These are phyloP conservation scores for Gila orcuttii DNA, from an alignment of 2,113 vertebrate genomes.

Conservation along the genomic window DNA sequence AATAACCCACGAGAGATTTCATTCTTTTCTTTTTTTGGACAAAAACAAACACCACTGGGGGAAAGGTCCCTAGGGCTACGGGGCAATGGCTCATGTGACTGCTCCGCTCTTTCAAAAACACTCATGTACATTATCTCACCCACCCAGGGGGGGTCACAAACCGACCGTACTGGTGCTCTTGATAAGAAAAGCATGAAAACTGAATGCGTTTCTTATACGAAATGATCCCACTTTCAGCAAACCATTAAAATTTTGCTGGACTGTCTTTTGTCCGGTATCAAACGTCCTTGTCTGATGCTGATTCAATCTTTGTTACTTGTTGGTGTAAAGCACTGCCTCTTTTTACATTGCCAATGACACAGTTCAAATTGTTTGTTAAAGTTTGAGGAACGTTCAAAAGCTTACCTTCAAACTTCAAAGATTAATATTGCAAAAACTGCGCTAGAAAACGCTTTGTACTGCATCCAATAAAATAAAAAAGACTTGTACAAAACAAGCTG, in stretches of 20 bases:
- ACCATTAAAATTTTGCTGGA: background rate
- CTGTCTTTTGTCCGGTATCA: background rate
- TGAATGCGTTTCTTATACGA: background rate
- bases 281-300: background rate
- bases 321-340: background rate
- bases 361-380: background rate
- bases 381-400: background rate
- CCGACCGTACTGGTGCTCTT: background rate
- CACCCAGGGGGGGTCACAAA: slow-evolving; percentile 1
- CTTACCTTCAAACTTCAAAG: background rate
- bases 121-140: slow-evolving; percentile 10
- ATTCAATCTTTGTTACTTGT: background rate
- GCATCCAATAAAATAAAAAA: background rate
- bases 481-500: background rate
- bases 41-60: slow-evolving; percentile 7
- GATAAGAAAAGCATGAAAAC: slow-evolving; percentile 6
- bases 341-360: background rate
- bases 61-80: background rate
- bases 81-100: slow-evolving; percentile 15
- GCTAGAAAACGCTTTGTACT: background rate
- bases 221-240: background rate
- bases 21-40: background rate
- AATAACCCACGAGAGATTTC: background rate
- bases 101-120: background rate
- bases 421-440: background rate